Percentiles rank a stretch among this genome's conserved stretches.
These are phyloP conservation scores for Linnaemya vulpina DNA, from an alignment of 2,888 invertebrate genomes.

Conservation along the genomic window DNA sequence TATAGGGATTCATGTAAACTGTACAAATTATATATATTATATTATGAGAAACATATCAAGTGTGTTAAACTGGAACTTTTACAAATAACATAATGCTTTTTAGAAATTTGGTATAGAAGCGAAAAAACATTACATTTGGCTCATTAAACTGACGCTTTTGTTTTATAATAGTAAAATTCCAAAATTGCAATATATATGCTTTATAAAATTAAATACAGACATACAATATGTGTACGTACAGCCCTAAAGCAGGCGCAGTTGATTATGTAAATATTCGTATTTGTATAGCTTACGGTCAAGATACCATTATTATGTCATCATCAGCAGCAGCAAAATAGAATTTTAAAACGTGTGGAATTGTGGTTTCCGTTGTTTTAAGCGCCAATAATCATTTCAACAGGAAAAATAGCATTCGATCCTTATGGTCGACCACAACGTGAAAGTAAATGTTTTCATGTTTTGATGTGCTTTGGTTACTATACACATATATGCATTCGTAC, in stretches of 20 bases:
- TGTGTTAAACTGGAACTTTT: background rate
- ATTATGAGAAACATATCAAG: no score
- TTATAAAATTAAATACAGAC: background rate
- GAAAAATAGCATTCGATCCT: background rate
- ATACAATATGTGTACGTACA: background rate
- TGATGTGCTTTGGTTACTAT: no score
- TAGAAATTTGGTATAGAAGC: no score
- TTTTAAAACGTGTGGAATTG: constrained; percentile 53
- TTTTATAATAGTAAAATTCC: constrained; percentile 22
- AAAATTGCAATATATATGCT: constrained; percentile 4
- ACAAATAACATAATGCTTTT: background rate
- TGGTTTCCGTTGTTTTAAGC: constrained; percentile 40
- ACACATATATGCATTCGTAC: no score
- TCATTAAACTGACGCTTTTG: constrained; percentile 22
- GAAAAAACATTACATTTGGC: constrained; percentile 19
- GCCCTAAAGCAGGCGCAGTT: background rate
- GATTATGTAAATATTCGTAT: constrained; percentile 5
- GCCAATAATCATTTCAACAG: constrained; percentile 9
- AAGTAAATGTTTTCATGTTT: no score
- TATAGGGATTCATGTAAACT: no score
- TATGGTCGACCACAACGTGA: no score
- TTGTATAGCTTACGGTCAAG: constrained; percentile 11
- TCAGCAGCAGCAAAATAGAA: constrained; percentile 21
- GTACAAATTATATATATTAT: no score
- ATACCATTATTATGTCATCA: constrained; percentile 35